Evolutionary conservation across 2,888 invertebrate species (phyloP), one percentile per base, ranked within the genome.

Genomic region (Ellobium chinense): DNA sequence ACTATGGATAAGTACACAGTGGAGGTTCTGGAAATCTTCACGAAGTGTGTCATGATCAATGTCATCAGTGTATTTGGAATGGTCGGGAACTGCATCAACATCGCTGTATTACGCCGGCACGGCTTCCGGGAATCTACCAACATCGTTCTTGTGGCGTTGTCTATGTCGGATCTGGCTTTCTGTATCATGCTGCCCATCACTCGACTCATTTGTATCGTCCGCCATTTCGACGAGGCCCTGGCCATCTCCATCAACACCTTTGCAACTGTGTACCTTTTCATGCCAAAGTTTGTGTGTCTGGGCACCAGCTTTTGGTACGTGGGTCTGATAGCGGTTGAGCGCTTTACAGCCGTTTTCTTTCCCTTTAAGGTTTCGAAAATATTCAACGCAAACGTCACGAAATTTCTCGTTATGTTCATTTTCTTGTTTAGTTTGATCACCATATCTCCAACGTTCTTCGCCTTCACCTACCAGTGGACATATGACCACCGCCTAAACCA

Each of bases 261-360:
- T 31, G 39, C 14, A 0, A 63, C 63, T 14, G 46, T 74, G 2
- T 46, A 27, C 21, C 54, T 74, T 14, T 74, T 46, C 21, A 74
- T 74, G 74, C 74, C 63, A 39, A 74, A 62, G n/a, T 74, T 46
- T n/a, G 74, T 74, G 5, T 74, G 37, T 34, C 63, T 74, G 4
- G 74, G 62, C 1, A 46, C 29, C 3, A 74, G 74, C 54, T 74
- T 74, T 31, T 46, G n/a, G 21, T 46, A 31, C 31, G 63, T 74
- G 29, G 46, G 62, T 1, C 5, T 74, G 0, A 63, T 74, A 1
- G 74, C 74, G 1, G 31, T 74, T 7, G 74, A 74, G 46, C 37
- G 74, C 18, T 74, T 63, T 24, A 63, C 63, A 1, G 74, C 74
- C 0, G 74, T 74, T 29, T 63, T 63, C 34, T 74, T 63, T 24